Percentiles rank a stretch among this genome's conserved stretches.
Evolutionary conservation across 2,113 vertebrate species (phyloP).

Genomic region (Fregata magnificens): DNA sequence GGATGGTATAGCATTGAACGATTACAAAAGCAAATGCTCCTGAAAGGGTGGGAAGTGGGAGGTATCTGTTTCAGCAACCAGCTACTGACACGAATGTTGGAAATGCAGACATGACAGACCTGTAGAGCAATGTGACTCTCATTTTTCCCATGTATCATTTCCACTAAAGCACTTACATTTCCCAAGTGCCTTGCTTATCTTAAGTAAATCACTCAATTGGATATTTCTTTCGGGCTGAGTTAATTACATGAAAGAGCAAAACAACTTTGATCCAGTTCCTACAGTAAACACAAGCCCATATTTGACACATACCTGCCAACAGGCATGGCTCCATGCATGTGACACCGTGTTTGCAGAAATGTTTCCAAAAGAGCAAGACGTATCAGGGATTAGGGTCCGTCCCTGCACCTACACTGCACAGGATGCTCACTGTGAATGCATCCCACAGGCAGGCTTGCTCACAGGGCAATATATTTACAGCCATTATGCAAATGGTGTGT

Average conservation of each 20-base stretch:
- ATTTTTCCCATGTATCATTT: not conserved
- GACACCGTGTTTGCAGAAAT: not conserved
- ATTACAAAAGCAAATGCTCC: not conserved
- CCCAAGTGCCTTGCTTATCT: not conserved
- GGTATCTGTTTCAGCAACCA: not conserved
- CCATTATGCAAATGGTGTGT: not conserved
- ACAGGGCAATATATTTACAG: not conserved
- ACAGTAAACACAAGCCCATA: not conserved
- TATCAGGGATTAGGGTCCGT: not conserved
- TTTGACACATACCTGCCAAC: not conserved
- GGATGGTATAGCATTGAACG: not conserved
- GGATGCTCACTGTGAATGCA: not conserved
- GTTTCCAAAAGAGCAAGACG: not conserved
- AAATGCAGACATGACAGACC: not conserved
- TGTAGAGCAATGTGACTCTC: not conserved
- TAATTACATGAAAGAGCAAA: conserved; percentile 11
- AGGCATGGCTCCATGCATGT: not conserved
- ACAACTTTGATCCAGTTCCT: not conserved
- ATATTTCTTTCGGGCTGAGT: not conserved
- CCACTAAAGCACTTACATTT: not conserved
- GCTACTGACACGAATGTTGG: not conserved
- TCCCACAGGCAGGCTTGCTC: not conserved
- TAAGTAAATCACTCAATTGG: not conserved
- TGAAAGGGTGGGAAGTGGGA: not conserved
- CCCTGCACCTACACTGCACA: not conserved